Base-by-base conservation (phyloP, 1,140 invertebrate genomes). In the Archivesica marissinica region DNA sequence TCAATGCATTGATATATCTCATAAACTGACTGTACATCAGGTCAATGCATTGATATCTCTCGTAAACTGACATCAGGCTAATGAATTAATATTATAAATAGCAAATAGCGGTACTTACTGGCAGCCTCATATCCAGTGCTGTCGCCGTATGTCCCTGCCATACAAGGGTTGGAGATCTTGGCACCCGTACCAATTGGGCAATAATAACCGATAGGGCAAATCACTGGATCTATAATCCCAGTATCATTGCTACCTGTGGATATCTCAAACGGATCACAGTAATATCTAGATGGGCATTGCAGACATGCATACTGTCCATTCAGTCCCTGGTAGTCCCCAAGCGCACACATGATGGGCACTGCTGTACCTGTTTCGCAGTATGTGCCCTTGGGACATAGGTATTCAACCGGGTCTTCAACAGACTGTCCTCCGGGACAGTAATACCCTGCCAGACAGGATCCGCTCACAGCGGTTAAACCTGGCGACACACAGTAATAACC, bases 361-460 rank as follows among this genome's bases (percentile, higher is more conserved):
- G 86, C 64, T 56, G 88, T 90, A n/a, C 92, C 93, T 15, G 35
- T 56, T 1, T 92, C 92, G 80, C 93, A 93, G 47, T 91, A 88
- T 75, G 86, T 90, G 30, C 93, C 93, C 38, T 85, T 25, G 7
- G 92, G 91, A 85, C 93, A 93, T 28, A 38, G 47, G 66, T 88
- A 91, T 2, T 75, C 77, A 11, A 74, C 30, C 11, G 93, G 92
- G 15, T 86, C 85, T 7, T 82, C 74, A 25, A 89, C 88, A 1
- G 89, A 86, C 78, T 93, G 90, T 4, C 92, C 92, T 35, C 87
- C 89, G 20, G 91, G 91, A 76, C 92, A 93, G 81, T 92, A 93
- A 80, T 87, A 92, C 0, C 92, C 92, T n/a, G 72, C 86, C 23
- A 68, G 66, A 84, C 93, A 93, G 15, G 72, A 85, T 41, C 87